phyloP scores from a whole-genome alignment of 2,888 invertebrate species.

The Phaedon cochleariae region DNA sequence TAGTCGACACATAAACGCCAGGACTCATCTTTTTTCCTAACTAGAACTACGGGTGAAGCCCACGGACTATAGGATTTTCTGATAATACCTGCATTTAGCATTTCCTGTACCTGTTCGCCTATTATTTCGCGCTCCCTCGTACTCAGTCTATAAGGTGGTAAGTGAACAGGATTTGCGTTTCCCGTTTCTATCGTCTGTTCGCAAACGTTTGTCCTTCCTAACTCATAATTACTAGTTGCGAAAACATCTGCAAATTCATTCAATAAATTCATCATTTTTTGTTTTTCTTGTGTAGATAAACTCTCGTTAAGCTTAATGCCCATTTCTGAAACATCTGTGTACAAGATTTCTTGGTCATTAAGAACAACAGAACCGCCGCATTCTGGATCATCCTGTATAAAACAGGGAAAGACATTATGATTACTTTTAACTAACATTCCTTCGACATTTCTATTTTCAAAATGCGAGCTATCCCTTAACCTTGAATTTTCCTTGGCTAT shows the following conservation, averaged over 20 bases:
- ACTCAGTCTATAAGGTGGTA: neutral
- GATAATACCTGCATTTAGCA: neutral
- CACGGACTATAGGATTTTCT: constrained; percentile 1
- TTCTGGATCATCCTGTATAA: too few relatives aligned
- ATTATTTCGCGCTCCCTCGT: neutral
- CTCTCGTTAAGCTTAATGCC: neutral
- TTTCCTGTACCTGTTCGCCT: neutral
- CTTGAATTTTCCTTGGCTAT: too few relatives aligned
- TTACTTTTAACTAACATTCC: too few relatives aligned
- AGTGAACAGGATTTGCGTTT: neutral
- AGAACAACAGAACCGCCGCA: neutral
- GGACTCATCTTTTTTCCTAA: neutral
- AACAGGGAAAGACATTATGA: too few relatives aligned
- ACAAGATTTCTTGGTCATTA: neutral
- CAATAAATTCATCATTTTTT: neutral
- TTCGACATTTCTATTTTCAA: too few relatives aligned
- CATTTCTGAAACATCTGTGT: neutral
- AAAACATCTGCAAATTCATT: neutral
- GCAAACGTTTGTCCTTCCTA: neutral
- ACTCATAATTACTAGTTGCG: constrained; percentile 3
- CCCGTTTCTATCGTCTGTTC: neutral
- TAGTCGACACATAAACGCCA: neutral
- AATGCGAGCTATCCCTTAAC: too few relatives aligned
- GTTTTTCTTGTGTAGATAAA: neutral
- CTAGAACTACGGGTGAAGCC: neutral